Evolutionary conservation across 30 jellyfish, hydroid and myxozoan genomes (phyloP).

Genomic region (Pseudorhiza aurosa): DNA sequence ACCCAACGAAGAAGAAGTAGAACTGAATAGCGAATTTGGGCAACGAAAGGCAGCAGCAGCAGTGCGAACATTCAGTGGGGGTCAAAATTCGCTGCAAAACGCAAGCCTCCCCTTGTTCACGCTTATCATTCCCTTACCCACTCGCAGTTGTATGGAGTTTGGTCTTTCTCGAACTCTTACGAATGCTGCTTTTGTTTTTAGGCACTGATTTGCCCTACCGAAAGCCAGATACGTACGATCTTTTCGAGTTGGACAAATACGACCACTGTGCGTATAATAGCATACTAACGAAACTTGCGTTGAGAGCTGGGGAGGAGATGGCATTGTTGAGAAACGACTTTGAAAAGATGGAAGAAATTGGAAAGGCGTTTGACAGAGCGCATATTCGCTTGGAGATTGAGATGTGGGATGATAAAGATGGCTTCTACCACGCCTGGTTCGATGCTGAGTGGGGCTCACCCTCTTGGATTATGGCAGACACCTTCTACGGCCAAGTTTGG

Average conservation of each 20-base stretch:
- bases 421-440: constrained; percentile 97
- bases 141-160: too few species aligned
- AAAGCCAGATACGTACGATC: constrained; percentile 97
- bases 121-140: too few species aligned
- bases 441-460: constrained; percentile 99
- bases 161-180: too few species aligned
- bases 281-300: constrained; percentile 74
- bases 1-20: too few species aligned
- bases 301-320: constrained; percentile 92
- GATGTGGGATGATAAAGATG: constrained; percentile 97
- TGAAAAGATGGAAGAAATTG: constrained; percentile 39
- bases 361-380: constrained; percentile 80
- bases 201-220: constrained; percentile 99
- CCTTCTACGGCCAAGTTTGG: constrained; percentile 97
- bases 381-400: constrained; percentile 85
- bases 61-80: too few species aligned
- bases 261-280: constrained; percentile 98
- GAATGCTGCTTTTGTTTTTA: background rate
- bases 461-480: constrained; percentile 96
- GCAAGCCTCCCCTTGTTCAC: too few species aligned
- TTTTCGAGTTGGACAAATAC: constrained; percentile 90
- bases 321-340: constrained; percentile 66
- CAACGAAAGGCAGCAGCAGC: too few species aligned
- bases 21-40: too few species aligned
- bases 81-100: too few species aligned